A percentile compares a stretch with the other conserved stretches of the same genome.
Evolutionary conservation across 2,797 vertebrate genomes (phyloP).

Genomic region (Gymnodraco acuticeps): DNA sequence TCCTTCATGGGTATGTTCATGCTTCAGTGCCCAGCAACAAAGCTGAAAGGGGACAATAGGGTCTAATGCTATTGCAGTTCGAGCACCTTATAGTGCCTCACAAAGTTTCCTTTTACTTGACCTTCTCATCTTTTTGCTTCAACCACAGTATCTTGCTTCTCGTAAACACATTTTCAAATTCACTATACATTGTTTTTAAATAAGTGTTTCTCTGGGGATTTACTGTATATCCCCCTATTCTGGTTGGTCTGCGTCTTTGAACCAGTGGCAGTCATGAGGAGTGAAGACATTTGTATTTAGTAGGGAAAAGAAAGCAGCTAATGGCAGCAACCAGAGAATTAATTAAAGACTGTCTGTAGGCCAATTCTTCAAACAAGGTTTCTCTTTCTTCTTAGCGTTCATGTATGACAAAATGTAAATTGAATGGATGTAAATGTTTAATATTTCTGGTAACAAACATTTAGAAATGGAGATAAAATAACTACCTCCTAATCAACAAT

Average conservation of each 20-base stretch:
- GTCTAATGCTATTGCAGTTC: conserved; percentile 73
- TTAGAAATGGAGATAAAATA: not conserved
- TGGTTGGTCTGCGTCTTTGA: conserved; percentile 70
- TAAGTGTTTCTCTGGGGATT: conserved; percentile 11
- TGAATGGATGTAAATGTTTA: not conserved
- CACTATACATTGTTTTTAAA: not conserved
- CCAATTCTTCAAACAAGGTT: conserved; percentile 21
- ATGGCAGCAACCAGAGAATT: conserved; percentile 34
- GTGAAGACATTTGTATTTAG: conserved; percentile 47
- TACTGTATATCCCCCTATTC: conserved; percentile 23
- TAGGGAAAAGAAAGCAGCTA: conserved; percentile 44
- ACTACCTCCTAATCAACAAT: not conserved
- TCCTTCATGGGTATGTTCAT: conserved; percentile 69
- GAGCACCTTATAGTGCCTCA: conserved; percentile 65
- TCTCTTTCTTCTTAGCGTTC: conserved; percentile 7
- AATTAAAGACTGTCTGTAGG: conserved; percentile 33
- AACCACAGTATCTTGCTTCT: conserved; percentile 15
- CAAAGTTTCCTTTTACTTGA: conserved; percentile 60
- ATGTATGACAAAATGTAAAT: conserved; percentile 9
- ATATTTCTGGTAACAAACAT: not conserved
- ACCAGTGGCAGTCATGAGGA: conserved; percentile 36
- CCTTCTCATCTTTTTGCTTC: conserved; percentile 39
- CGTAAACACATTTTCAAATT: conserved; percentile 5
- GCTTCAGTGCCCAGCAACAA: conserved; percentile 80
- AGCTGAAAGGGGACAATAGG: conserved; percentile 77